Evolutionary conservation across 2,888 invertebrate genomes (phyloP).

Genomic region (Neoascia interrupta): DNA sequence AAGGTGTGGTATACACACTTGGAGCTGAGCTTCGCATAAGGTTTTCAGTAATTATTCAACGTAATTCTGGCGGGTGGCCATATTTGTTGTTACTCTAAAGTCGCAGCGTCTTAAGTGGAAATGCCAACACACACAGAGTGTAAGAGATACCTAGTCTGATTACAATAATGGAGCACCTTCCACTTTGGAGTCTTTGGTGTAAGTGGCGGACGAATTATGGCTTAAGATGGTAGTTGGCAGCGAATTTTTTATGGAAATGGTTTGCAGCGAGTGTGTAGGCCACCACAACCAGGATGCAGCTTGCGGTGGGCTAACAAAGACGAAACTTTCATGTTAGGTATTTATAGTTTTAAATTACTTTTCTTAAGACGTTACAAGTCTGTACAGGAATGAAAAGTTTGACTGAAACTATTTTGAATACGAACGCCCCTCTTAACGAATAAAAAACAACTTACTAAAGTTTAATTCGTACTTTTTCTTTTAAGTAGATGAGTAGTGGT

Average conservation of each 20-base stretch:
- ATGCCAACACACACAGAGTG: not conserved
- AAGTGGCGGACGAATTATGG: constrained; percentile 47
- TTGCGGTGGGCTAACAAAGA: too few species aligned
- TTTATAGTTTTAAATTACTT: too few species aligned
- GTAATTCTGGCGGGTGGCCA: constrained; percentile 59
- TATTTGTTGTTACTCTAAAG: constrained; percentile 40
- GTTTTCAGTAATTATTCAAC: constrained; percentile 52
- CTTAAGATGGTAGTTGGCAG: constrained; percentile 29
- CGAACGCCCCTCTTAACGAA: too few species aligned
- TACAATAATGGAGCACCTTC: constrained; percentile 53
- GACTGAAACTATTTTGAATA: too few species aligned
- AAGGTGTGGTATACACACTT: not conserved
- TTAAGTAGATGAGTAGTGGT: too few species aligned
- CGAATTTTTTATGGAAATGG: too few species aligned
- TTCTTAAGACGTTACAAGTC: too few species aligned
- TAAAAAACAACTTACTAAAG: too few species aligned
- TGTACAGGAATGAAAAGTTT: too few species aligned
- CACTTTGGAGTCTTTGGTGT: constrained; percentile 28
- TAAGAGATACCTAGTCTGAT: constrained; percentile 31
- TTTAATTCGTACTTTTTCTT: too few species aligned
- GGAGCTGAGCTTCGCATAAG: constrained; percentile 10
- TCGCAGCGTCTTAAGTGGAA: constrained; percentile 32
- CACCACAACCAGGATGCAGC: constrained; percentile 1
- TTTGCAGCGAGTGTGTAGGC: too few species aligned
- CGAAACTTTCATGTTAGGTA: too few species aligned